A percentile compares a stretch with the other conserved stretches of the same genome.
phyloP scores from a whole-genome alignment of 2,797 vertebrate species.

The Sphenodon punctatus region DNA sequence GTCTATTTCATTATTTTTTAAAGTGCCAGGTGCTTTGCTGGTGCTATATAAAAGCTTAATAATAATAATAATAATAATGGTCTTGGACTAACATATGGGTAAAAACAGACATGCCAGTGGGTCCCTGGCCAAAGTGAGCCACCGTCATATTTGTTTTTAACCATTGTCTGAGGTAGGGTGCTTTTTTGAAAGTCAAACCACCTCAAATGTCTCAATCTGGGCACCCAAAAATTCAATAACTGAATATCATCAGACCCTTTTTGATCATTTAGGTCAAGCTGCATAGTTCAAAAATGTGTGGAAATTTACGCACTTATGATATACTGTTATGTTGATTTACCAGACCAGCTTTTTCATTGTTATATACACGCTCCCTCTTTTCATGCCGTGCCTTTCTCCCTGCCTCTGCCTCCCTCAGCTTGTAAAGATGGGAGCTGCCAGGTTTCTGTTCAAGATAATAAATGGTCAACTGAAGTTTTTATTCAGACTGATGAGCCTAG shows the following conservation, averaged over 20 bases:
- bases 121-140: no score
- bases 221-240: rapidly evolving
- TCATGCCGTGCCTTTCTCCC: no score
- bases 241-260: rapidly evolving
- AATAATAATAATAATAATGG: no score
- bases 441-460: constrained; percentile 80
- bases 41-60: no score
- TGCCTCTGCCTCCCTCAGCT: not conserved
- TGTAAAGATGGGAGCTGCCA: constrained; percentile 60
- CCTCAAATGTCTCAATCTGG: not conserved
- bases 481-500: constrained; percentile 75
- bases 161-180: no score
- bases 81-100: no score
- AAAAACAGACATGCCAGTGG: no score
- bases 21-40: no score
- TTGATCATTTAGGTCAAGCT: rapidly evolving
- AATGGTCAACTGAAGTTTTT: constrained; percentile 79
- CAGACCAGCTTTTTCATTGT: not conserved
- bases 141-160: no score
- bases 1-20: no score
- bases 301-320: not conserved
- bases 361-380: no score
- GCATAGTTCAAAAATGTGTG: not conserved
- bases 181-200: not conserved
- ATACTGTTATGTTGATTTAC: not conserved